Conservation (phyloP, 2,797 vertebrate genomes). For the Platyrinchus mystaceus region DNA sequence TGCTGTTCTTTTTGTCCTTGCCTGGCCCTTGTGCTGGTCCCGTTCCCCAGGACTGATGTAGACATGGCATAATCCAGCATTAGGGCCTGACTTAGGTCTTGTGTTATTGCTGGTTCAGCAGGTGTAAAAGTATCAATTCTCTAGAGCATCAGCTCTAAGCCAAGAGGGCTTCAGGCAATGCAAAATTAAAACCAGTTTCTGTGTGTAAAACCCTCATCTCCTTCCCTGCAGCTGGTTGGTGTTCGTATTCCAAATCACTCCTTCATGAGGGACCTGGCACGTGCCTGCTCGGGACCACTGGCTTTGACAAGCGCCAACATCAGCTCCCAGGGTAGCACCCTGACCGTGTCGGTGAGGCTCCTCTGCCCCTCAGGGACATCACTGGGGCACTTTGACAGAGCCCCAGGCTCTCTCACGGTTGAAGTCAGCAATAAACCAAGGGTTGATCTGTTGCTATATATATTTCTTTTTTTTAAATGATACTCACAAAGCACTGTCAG, state of each 20-base stretch:
- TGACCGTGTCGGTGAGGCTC: conserved; percentile 83
- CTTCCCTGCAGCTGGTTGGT: conserved; percentile 85
- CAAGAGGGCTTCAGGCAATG: fast-evolving
- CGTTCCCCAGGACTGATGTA: neutral
- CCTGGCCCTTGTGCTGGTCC: fast-evolving
- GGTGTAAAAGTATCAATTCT: fast-evolving
- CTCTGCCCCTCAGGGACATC: fast-evolving
- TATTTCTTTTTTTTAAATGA: neutral
- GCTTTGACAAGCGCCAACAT: conserved; percentile 94
- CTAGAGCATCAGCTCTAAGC: neutral
- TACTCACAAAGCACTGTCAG: neutral
- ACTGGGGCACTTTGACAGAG: neutral
- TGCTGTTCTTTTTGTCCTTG: neutral
- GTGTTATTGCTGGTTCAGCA: fast-evolving
- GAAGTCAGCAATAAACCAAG: too few species aligned
- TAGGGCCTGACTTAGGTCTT: fast-evolving
- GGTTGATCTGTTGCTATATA: neutral
- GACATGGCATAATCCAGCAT: fast-evolving
- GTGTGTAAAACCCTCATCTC: neutral
- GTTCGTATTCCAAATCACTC: conserved; percentile 89
- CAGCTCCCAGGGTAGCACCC: conserved; percentile 86
- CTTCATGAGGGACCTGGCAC: conserved; percentile 87
- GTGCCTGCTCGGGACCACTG: conserved; percentile 85
- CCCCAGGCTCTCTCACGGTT: fast-evolving
- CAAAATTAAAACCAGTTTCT: fast-evolving